Base-by-base conservation (phyloP, 1,140 invertebrate genomes). In the Asbolus verrucosus region DNA sequence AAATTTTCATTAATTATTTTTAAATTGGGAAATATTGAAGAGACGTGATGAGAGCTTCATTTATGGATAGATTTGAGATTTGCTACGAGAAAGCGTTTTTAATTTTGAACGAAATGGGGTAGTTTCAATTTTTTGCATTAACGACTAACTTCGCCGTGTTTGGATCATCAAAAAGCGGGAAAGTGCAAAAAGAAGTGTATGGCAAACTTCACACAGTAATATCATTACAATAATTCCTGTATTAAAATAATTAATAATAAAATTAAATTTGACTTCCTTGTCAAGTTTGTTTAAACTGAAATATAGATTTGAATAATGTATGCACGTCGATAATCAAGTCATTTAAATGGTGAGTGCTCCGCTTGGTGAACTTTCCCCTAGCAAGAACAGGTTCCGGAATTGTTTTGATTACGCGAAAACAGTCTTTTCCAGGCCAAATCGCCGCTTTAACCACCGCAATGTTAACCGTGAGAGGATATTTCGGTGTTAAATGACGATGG, bases 331-430 rank as follows among this genome's bases (percentile, higher is more conserved):
- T 36, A 36, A 36, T 18, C 18, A 3, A 50, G 16, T 8, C 43
- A 13, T 8, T 50, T 50, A 50, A 50, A 50, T 50, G 43, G 43
- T 50, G 43, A 50, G 43, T 50, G 18, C 24, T 21, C 8, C 19
- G 16, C n/a, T 18, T 50, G 43, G 11, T 50, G 6, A 18, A 24
- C 43, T 50, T 50, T 50, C 19, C 43, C 43, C n/a, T n/a, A 9
- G n/a, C 43, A 21, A 8, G 0, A 27, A 27, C 24, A 4, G 11
- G 11, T 11, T 36, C 33, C 33, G n/a, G n/a, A n/a, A n/a, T n/a
- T 11, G 33, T n/a, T 11, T 36, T 36, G 33, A 36, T 36, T 2
- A 4, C 11, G 6, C 33, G n/a, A 36, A 36, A 36, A 36, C n/a
- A 6, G 33, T 2, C 5, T 6, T 36, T 11, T n/a, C 11, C 2